phyloP scores from a whole-genome alignment of 1,140 invertebrate genomes.

The Drosophila guanche region DNA sequence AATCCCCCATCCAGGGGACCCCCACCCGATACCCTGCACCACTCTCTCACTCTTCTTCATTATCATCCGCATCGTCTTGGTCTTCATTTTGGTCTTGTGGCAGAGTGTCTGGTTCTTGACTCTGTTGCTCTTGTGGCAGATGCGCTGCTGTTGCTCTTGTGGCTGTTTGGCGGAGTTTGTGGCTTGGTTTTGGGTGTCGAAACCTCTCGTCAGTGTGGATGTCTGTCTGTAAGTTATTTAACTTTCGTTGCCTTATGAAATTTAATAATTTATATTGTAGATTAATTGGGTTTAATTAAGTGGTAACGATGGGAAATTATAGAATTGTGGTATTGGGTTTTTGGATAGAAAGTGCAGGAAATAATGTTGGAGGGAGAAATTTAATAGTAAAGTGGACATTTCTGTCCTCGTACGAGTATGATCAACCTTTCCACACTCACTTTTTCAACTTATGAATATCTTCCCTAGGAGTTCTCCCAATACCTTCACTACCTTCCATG shows the following conservation, averaged over 20 bases:
- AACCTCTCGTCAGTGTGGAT: constrained; percentile 38
- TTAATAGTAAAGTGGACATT: neutral
- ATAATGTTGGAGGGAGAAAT: neutral
- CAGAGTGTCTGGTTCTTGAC: constrained; percentile 19
- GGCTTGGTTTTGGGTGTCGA: constrained; percentile 50
- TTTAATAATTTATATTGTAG: constrained; percentile 60
- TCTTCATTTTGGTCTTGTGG: constrained; percentile 20
- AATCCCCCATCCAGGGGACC: constrained; percentile 29
- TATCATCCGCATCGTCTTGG: constrained; percentile 51
- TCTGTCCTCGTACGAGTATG: too few species aligned
- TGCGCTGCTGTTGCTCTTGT: constrained; percentile 15
- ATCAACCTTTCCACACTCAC: neutral
- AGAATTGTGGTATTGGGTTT: constrained; percentile 11
- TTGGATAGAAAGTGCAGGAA: neutral
- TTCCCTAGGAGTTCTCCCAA: neutral
- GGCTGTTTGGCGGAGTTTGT: constrained; percentile 8
- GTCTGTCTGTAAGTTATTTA: constrained; percentile 42
- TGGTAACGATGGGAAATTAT: constrained; percentile 42
- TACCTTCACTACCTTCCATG: neutral
- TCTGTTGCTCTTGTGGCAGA: constrained; percentile 16
- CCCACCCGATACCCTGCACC: constrained; percentile 8
- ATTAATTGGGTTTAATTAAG: constrained; percentile 64
- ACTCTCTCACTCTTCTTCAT: constrained; percentile 27
- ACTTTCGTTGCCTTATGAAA: constrained; percentile 48
- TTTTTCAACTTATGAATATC: neutral